phyloP scores from a whole-genome alignment of 2,113 vertebrate species.

The Urocynchramus pylzowi region DNA sequence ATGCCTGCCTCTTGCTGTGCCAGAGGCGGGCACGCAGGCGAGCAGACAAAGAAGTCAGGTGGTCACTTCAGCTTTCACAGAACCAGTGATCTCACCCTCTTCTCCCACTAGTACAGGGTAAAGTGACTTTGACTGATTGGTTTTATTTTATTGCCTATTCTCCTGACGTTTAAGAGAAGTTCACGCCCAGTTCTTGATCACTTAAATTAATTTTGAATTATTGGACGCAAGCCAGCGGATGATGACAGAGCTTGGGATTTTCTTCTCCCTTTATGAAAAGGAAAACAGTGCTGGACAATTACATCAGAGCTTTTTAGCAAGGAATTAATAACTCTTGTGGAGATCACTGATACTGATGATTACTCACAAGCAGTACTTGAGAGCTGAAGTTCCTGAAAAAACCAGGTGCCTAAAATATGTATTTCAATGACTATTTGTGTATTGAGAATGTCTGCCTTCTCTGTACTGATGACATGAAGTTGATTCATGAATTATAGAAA shows the following conservation, averaged over 20 bases:
- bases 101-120: background rate
- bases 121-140: background rate
- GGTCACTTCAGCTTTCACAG: background rate
- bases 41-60: constrained; percentile 56
- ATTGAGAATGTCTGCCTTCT: background rate
- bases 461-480: background rate
- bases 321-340: constrained; percentile 43
- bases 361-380: background rate
- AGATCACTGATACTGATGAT: background rate
- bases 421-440: background rate
- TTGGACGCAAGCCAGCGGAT: background rate
- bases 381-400: background rate
- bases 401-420: background rate
- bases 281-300: background rate
- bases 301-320: constrained; percentile 9
- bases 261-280: background rate
- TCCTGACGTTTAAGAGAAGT: background rate
- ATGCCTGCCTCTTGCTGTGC: background rate
- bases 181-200: background rate
- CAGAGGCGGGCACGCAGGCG: background rate
- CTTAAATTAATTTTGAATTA: background rate
- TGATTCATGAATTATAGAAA: background rate
- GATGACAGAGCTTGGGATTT: background rate
- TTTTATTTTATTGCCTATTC: background rate
- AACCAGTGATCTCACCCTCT: constrained; percentile 36